Evolutionary conservation across 2,888 invertebrate species (phyloP).

Genomic region (Drosophila demipolita): DNA sequence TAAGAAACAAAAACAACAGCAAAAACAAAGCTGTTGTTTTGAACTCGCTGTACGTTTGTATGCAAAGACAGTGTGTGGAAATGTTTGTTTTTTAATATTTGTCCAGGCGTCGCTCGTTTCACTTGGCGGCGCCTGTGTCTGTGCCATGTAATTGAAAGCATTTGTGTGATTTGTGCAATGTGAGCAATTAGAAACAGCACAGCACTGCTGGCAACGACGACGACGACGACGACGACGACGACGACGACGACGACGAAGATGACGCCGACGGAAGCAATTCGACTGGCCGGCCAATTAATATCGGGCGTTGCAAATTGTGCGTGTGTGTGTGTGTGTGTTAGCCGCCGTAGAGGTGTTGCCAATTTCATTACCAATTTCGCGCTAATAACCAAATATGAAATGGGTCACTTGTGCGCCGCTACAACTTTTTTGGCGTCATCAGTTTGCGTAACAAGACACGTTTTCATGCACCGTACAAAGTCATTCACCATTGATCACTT

Average conservation of each 20-base stretch:
- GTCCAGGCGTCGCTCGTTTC: conserved; percentile 57
- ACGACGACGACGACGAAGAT: conserved; percentile 12
- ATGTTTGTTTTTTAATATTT: conserved; percentile 46
- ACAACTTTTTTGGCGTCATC: conserved; percentile 28
- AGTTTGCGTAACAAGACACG: conserved; percentile 45
- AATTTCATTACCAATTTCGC: conserved; percentile 76
- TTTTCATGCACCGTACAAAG: conserved; percentile 11
- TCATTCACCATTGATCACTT: conserved; percentile 14
- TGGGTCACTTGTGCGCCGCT: conserved; percentile 20
- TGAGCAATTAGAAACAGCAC: conserved; percentile 63
- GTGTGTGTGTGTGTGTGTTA: conserved; percentile 2
- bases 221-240: conserved; percentile 1
- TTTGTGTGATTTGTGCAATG: conserved; percentile 80
- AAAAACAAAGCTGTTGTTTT: conserved; percentile 19
- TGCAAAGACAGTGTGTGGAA: neutral
- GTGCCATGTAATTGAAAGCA: conserved; percentile 76
- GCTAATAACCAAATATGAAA: conserved; percentile 47
- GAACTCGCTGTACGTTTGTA: conserved; percentile 2
- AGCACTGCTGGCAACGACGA: conserved; percentile 15
- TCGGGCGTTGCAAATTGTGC: conserved; percentile 16
- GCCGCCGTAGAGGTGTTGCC: conserved; percentile 62
- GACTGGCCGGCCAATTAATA: conserved; percentile 5
- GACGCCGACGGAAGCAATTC: conserved; percentile 46
- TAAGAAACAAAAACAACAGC: conserved; percentile 1
- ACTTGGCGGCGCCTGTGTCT: conserved; percentile 55